These are phyloP conservation scores for Drosophila siamana DNA, from an alignment of 2,888 invertebrate genomes.

Conservation along the genomic window DNA sequence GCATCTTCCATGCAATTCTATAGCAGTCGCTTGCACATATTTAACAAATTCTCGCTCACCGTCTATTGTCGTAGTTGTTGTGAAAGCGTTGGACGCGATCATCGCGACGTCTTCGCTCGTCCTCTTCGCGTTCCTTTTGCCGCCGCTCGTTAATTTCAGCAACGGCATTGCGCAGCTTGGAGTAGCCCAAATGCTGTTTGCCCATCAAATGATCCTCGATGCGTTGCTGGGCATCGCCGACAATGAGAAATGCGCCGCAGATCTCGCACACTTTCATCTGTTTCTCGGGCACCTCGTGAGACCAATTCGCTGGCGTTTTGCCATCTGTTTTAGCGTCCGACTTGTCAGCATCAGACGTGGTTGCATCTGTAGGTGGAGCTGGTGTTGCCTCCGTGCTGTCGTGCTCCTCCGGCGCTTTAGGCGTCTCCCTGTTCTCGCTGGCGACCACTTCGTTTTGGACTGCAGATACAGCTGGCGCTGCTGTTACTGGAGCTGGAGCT, in stretches of 20 bases:
- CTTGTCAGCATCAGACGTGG: conserved; percentile 23
- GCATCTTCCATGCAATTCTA: background rate
- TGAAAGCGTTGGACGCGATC: conserved; percentile 77
- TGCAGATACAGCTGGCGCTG: background rate
- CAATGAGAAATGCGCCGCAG: conserved; percentile 99
- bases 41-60: conserved; percentile 50
- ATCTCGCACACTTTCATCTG: conserved; percentile 99
- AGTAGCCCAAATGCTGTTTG: conserved; percentile 98
- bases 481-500: conserved; percentile 11
- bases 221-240: conserved; percentile 98
- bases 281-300: conserved; percentile 95
- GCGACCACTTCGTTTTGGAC: conserved; percentile 13
- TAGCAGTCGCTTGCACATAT: background rate
- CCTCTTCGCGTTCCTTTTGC: conserved; percentile 88
- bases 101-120: conserved; percentile 84
- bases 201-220: conserved; percentile 99
- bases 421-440: conserved; percentile 25
- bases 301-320: conserved; percentile 86
- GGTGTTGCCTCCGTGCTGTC: background rate
- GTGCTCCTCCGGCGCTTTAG: conserved; percentile 16
- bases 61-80: conserved; percentile 64
- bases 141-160: conserved; percentile 89
- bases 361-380: conserved; percentile 12
- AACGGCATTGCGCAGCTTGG: conserved; percentile 89
- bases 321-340: conserved; percentile 49